Percentiles rank a stretch among this genome's conserved stretches.
Evolutionary conservation across 2,113 vertebrate genomes (phyloP).

Genomic region (Phaethornis superciliosus): DNA sequence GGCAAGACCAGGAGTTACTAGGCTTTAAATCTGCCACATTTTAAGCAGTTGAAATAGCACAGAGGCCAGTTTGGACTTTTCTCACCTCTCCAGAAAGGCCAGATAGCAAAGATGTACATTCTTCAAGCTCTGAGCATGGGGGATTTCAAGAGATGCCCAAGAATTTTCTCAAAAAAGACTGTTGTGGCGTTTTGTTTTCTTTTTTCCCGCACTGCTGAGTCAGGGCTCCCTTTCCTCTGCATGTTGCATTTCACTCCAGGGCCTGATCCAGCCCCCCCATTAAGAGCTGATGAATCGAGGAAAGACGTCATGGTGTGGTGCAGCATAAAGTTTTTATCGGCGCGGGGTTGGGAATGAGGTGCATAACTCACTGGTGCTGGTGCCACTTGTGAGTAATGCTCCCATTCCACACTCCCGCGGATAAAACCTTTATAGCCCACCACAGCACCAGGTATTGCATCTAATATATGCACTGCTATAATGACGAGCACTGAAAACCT

Average conservation of each 20-base stretch:
- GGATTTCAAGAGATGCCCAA: not conserved
- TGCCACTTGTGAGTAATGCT: constrained; percentile 63
- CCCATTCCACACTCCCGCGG: constrained; percentile 40
- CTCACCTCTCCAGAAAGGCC: not conserved
- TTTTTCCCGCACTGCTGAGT: constrained; percentile 29
- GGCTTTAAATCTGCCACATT: not conserved
- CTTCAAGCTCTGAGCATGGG: not conserved
- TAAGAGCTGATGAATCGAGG: constrained; percentile 27
- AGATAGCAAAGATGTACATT: not conserved
- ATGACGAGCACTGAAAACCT: constrained; percentile 52
- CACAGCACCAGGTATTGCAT: not conserved
- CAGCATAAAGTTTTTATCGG: constrained; percentile 68
- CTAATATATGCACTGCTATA: constrained; percentile 54
- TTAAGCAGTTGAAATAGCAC: not conserved
- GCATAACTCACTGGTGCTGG: constrained; percentile 42
- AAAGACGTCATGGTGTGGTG: not conserved
- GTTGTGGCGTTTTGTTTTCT: too few species aligned
- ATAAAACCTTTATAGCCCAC: constrained; percentile 69
- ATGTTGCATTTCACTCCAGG: not conserved
- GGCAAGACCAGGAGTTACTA: not conserved
- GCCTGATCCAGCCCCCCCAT: not conserved
- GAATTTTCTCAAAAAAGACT: not conserved
- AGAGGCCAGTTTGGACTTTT: not conserved
- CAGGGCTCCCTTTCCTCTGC: not conserved
- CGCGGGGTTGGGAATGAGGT: not conserved